Evolutionary conservation across 2,113 vertebrate genomes (phyloP).

Genomic region (Myrmecobius fasciatus): DNA sequence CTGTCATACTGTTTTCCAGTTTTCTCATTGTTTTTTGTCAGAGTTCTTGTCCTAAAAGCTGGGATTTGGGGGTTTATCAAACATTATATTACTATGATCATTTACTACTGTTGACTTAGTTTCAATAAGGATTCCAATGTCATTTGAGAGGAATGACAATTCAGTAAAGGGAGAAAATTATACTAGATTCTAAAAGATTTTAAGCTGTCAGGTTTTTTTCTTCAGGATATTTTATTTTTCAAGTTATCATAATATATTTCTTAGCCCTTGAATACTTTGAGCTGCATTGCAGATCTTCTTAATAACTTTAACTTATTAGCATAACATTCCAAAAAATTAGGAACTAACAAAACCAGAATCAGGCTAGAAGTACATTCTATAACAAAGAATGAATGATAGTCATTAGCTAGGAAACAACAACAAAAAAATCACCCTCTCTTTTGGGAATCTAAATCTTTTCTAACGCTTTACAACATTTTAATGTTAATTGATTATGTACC

Average conservation of each 20-base stretch:
- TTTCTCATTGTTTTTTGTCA: no score
- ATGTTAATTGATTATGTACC: slow-evolving; percentile 21
- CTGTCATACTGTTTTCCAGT: no score
- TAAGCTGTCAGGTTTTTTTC: slow-evolving; percentile 28
- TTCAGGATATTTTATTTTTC: slow-evolving; percentile 44
- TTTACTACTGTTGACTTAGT: not conserved
- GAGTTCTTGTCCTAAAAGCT: no score
- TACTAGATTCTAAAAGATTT: slow-evolving; percentile 32
- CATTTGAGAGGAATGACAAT: slow-evolving; percentile 33
- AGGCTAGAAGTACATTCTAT: slow-evolving; percentile 54
- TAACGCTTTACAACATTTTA: slow-evolving; percentile 9
- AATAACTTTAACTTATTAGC: slow-evolving; percentile 43
- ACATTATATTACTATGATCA: slow-evolving; percentile 27
- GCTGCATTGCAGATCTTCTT: slow-evolving; percentile 47
- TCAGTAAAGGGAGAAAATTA: not conserved
- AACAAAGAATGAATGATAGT: slow-evolving; percentile 63
- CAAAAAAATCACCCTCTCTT: slow-evolving; percentile 62
- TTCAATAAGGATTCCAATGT: slow-evolving; percentile 41
- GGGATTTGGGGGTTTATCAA: not conserved
- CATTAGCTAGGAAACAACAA: slow-evolving; percentile 57
- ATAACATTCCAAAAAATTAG: slow-evolving; percentile 57
- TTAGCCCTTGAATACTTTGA: slow-evolving; percentile 34
- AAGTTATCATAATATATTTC: slow-evolving; percentile 28
- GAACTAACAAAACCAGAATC: slow-evolving; percentile 68
- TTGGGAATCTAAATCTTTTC: slow-evolving; percentile 39